A percentile compares a stretch with the other conserved stretches of the same genome.
Evolutionary conservation across 2,113 vertebrate genomes (phyloP).

Genomic region (Jaculus jaculus): DNA sequence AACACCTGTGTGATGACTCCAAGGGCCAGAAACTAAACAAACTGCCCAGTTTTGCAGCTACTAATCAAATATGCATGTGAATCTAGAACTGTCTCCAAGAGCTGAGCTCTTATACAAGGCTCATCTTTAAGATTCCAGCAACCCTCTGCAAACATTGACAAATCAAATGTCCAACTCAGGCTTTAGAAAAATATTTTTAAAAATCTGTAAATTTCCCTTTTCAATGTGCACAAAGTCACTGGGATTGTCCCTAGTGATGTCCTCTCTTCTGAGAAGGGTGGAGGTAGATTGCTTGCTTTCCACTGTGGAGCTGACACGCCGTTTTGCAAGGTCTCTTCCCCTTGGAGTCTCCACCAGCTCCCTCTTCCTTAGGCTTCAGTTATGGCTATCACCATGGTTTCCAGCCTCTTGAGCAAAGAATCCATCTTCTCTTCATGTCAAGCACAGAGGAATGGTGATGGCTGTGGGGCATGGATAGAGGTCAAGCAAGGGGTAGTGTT

Average conservation of each 20-base stretch:
- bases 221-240: neutral
- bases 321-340: neutral
- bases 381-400: neutral
- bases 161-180: neutral
- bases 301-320: neutral
- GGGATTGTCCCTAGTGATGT: neutral
- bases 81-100: neutral
- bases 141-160: neutral
- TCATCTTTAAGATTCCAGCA: too few species aligned
- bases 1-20: accelerated
- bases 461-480: neutral
- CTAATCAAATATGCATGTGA: neutral
- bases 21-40: neutral
- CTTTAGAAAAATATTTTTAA: neutral
- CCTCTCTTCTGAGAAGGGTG: neutral
- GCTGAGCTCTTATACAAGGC: accelerated
- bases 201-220: neutral
- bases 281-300: neutral
- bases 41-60: too few species aligned
- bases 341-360: neutral
- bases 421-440: constrained; percentile 6
- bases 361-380: neutral
- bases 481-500: accelerated
- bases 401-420: constrained; percentile 13
- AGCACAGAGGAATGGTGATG: neutral